Percentiles rank a stretch among this genome's conserved stretches.
Conservation (phyloP, 2,888 invertebrate genomes). For the Rhopalosiphum nymphaeae region DNA sequence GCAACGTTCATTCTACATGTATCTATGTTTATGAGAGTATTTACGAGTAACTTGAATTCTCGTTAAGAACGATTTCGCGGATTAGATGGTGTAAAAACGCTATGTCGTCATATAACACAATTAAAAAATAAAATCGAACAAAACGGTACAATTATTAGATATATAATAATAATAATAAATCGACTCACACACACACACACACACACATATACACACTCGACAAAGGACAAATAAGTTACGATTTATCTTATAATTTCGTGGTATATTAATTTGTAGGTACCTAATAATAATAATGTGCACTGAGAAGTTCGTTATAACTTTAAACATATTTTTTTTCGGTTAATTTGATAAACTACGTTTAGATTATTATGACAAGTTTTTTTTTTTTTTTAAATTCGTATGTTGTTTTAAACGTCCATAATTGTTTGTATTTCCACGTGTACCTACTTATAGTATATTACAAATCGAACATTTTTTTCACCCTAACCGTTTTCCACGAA, state of each 20-base stretch:
- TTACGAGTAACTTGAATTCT: neutral
- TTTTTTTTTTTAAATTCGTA: neutral
- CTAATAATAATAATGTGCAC: neutral
- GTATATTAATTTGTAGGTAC: neutral
- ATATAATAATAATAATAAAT: neutral
- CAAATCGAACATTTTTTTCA: too few relatives aligned
- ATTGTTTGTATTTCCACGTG: too few relatives aligned
- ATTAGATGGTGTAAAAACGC: neutral
- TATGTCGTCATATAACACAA: neutral
- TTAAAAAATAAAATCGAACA: neutral
- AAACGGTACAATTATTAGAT: neutral
- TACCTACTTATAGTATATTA: too few relatives aligned
- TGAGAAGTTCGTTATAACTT: neutral
- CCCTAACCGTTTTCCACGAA: too few relatives aligned
- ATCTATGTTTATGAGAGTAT: neutral
- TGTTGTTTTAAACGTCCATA: neutral
- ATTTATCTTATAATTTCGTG: neutral
- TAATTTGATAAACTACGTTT: neutral
- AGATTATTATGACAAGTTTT: neutral
- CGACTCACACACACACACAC: neutral
- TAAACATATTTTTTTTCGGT: neutral
- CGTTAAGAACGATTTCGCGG: neutral
- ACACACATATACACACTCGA: neutral
- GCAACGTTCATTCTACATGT: neutral
- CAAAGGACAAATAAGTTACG: neutral